Base-by-base conservation (phyloP, 1,140 invertebrate genomes). In the Hyles euphorbiae region DNA sequence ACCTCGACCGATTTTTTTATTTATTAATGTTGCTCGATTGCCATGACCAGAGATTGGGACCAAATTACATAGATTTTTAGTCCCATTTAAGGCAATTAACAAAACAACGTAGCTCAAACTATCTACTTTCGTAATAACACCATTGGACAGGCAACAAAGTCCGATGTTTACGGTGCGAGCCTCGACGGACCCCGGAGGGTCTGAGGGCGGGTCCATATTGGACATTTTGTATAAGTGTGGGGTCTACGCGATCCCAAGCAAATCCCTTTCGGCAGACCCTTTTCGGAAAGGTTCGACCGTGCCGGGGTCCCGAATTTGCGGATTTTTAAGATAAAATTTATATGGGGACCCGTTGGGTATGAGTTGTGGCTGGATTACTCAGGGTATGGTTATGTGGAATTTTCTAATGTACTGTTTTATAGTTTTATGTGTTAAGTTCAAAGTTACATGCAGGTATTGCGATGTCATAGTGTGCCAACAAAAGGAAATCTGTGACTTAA, bases 281-380 rank as follows among this genome's bases (percentile, higher is more conserved):
- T 83, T 78, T 73, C 72, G 68, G 75, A 80, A 81, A 74, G 75
- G 71, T 74, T 72, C 58, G 74, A 72, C 76, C 74, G 78, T 78
- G 76, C 78, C 81, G 63, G 67, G 61, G 70, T 53, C 67, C 79
- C 76, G 80, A 85, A 85, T 87, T 88, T 85, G 83, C 79, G 83
- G 85, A 88, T 88, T 88, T 88, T 88, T 88, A 85, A 88, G 82
- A 83, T 85, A 78, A 84, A 87, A 88, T 88, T 85, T 88, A 88
- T 87, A 87, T 78, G 78, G 76, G 68, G 72, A 49, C 49, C 46
- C 33, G n/a, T 10, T 12, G 8, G 12, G 45, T 65, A 71, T 60
- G 63, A 61, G 62, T 58, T 67, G 61, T 63, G 34, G 53, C 53
- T 40, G 36, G 36, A 40, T 40, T 40, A 40, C 36, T 40, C 8